Evolutionary conservation across 35 echinoderm and acorn worm genomes (phyloP).

Genomic region (Diadema setosum): DNA sequence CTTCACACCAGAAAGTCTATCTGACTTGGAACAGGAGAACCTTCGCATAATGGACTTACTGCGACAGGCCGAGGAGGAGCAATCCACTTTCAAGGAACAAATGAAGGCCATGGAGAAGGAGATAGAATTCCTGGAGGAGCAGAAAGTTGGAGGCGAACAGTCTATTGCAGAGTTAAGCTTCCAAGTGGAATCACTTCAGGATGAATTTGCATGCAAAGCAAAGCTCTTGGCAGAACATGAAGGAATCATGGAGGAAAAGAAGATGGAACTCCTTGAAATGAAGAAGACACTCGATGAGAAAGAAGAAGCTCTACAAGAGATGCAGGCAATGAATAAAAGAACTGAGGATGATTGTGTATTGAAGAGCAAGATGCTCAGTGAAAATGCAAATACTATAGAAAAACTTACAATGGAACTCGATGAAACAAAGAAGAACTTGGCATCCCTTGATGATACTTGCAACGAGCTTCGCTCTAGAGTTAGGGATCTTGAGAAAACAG

Average conservation of each 20-base stretch:
- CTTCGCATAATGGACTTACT: not conserved
- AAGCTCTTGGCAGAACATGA: not conserved
- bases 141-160: not conserved
- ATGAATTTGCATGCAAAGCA: not conserved
- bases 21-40: conserved; percentile 33
- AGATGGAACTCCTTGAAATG: not conserved
- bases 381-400: not conserved
- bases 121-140: conserved; percentile 8
- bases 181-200: not conserved
- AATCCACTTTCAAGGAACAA: not conserved
- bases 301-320: not conserved
- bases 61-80: not conserved
- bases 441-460: not conserved
- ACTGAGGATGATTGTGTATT: conserved; percentile 8
- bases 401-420: not conserved
- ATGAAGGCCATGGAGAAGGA: not conserved
- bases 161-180: not conserved
- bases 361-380: not conserved
- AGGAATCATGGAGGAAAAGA: not conserved
- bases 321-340: not conserved
- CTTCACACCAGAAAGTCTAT: not conserved
- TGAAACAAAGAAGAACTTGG: not conserved
- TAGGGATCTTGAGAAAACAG: not conserved
- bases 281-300: not conserved
- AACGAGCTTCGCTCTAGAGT: not conserved